Conservation (phyloP, 2,797 vertebrate species). For the Ptychadena robeensis region DNA sequence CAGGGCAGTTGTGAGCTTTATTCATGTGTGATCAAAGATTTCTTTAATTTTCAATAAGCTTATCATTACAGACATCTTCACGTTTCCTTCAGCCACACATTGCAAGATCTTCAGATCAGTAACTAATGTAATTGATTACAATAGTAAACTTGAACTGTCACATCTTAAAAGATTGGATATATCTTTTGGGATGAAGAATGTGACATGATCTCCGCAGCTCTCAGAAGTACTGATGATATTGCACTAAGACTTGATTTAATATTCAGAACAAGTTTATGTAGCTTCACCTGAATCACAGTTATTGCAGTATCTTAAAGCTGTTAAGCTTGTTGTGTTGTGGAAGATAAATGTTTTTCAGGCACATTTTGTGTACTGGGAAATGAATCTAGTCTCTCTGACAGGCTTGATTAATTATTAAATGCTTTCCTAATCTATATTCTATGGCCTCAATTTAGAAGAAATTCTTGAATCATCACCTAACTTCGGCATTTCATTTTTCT, state of each 20-base stretch:
- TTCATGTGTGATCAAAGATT: neutral
- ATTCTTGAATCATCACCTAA: slow-evolving; percentile 37
- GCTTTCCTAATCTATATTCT: slow-evolving; percentile 57
- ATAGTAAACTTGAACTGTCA: slow-evolving; percentile 36
- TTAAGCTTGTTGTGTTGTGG: slow-evolving; percentile 44
- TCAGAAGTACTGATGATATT: slow-evolving; percentile 37
- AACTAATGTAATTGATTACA: slow-evolving; percentile 33
- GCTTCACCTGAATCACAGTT: slow-evolving; percentile 65
- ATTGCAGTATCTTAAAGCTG: slow-evolving; percentile 55
- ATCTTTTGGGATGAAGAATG: slow-evolving; percentile 15
- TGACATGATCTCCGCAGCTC: slow-evolving; percentile 34
- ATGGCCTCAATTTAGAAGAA: slow-evolving; percentile 52
- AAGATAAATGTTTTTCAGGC: slow-evolving; percentile 57
- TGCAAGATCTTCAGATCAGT: slow-evolving; percentile 1
- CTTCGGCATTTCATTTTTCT: slow-evolving; percentile 43
- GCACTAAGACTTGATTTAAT: slow-evolving; percentile 38
- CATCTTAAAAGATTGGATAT: slow-evolving; percentile 39
- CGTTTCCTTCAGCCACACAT: neutral
- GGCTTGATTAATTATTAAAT: slow-evolving; percentile 59
- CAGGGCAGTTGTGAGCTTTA: neutral
- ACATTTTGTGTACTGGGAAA: slow-evolving; percentile 46
- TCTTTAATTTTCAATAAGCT: neutral
- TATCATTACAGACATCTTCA: neutral
- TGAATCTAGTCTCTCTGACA: slow-evolving; percentile 52
- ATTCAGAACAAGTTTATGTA: slow-evolving; percentile 63